Percentiles rank a stretch among this genome's conserved stretches.
Evolutionary conservation across 2,888 invertebrate genomes (phyloP).

Genomic region (Stenichneumon culpator): DNA sequence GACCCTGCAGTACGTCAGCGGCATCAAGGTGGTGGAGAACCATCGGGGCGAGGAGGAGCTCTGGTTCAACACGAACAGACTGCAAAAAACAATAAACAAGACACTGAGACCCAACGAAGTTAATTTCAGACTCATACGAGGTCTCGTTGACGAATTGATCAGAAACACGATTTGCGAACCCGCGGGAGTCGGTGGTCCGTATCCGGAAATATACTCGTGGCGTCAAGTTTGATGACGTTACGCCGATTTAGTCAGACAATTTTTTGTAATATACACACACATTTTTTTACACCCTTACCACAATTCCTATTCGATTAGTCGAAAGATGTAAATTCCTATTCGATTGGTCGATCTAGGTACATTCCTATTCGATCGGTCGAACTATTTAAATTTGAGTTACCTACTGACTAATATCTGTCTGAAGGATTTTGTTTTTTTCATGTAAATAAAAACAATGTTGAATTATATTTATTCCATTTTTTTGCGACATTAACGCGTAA

Average conservation of each 20-base stretch:
- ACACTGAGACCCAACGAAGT: conserved; percentile 78
- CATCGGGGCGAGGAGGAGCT: conserved; percentile 80
- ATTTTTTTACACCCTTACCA: background rate
- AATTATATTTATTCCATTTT: too few species aligned
- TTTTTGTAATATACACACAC: background rate
- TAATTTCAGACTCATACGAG: conserved; percentile 82
- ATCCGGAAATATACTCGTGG: conserved; percentile 78
- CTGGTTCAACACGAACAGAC: conserved; percentile 83
- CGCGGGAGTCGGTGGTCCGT: conserved; percentile 34
- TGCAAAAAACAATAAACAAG: conserved; percentile 83
- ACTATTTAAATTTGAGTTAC: background rate
- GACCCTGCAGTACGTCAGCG: conserved; percentile 82
- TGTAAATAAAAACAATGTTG: background rate
- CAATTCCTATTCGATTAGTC: background rate
- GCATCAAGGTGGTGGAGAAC: conserved; percentile 82
- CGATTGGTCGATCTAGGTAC: background rate
- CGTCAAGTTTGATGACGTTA: conserved; percentile 73
- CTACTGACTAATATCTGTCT: background rate
- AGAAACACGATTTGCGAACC: conserved; percentile 81
- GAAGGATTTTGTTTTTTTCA: background rate
- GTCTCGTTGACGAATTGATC: conserved; percentile 81
- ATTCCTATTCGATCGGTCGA: background rate
- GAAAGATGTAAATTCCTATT: background rate
- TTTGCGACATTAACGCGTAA: background rate
- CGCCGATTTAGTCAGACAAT: background rate